Evolutionary conservation across 2,113 vertebrate species (phyloP).

Genomic region (Gymnobelideus leadbeateri): DNA sequence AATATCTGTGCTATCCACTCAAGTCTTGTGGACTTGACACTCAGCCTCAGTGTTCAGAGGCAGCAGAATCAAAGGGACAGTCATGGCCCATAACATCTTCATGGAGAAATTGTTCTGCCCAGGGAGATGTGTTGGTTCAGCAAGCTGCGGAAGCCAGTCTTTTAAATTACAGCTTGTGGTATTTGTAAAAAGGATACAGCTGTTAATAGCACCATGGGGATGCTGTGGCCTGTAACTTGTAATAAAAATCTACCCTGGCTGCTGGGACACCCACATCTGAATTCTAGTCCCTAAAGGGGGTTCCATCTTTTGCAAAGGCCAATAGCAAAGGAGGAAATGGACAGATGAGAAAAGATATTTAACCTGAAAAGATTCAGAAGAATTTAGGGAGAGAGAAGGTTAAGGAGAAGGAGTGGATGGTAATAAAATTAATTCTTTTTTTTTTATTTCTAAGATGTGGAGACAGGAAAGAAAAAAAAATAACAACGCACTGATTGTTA

Average conservation of each 20-base stretch:
- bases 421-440: neutral
- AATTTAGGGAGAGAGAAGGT: neutral
- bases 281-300: neutral
- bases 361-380: neutral
- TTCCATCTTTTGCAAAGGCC: neutral
- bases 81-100: neutral
- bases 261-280: neutral
- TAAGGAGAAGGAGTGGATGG: neutral
- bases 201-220: neutral
- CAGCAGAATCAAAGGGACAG: neutral
- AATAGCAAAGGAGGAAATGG: neutral
- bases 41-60: neutral
- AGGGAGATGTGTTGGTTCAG: neutral
- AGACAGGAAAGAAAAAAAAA: neutral
- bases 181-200: neutral
- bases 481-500: neutral
- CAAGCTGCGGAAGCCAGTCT: neutral
- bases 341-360: neutral
- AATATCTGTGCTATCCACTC: neutral
- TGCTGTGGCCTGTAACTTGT: neutral
- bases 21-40: neutral
- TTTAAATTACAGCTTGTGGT: constrained; percentile 3
- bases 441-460: neutral
- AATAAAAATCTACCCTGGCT: neutral
- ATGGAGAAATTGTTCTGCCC: neutral